Evolutionary conservation across 2,797 vertebrate genomes (phyloP).

Genomic region (Microctenopoma lineatum): DNA sequence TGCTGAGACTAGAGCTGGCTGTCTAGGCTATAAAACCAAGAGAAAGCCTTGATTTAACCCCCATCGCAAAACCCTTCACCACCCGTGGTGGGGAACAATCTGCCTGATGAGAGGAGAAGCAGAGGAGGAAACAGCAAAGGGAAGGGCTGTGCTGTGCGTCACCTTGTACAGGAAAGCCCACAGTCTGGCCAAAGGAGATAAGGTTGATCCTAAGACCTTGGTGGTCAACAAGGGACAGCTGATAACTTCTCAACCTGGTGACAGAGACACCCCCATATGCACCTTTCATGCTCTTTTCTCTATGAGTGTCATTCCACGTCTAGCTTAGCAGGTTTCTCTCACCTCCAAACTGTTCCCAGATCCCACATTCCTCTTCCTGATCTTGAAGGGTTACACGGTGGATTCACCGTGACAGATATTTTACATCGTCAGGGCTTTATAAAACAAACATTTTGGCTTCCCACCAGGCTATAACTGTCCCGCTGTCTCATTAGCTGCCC

Average conservation of each 20-base stretch:
- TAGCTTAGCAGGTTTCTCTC: slow-evolving; percentile 18
- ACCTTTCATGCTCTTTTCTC: slow-evolving; percentile 14
- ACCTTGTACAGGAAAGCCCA: slow-evolving; percentile 85
- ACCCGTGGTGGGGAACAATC: slow-evolving; percentile 84
- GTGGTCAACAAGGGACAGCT: slow-evolving; percentile 77
- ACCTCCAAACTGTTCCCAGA: slow-evolving; percentile 13
- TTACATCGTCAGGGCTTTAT: slow-evolving; percentile 58
- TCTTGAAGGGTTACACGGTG: slow-evolving; percentile 53
- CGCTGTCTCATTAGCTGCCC: slow-evolving; percentile 76
- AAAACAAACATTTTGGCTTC: slow-evolving; percentile 77
- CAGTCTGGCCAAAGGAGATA: slow-evolving; percentile 89
- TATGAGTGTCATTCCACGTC: slow-evolving; percentile 23
- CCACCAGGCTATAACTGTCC: slow-evolving; percentile 61
- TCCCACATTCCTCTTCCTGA: slow-evolving; percentile 31
- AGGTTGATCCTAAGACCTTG: slow-evolving; percentile 83
- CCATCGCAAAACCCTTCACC: slow-evolving; percentile 42
- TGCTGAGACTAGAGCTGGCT: slow-evolving; percentile 11
- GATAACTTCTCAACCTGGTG: slow-evolving; percentile 80
- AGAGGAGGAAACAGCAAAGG: slow-evolving; percentile 87
- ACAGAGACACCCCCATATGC: slow-evolving; percentile 64
- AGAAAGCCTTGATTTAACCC: slow-evolving; percentile 56
- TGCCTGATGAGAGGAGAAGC: slow-evolving; percentile 79
- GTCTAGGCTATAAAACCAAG: slow-evolving; percentile 43
- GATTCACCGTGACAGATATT: slow-evolving; percentile 70
- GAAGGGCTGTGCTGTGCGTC: slow-evolving; percentile 87